These are phyloP conservation scores for Drosophila athabasca DNA, from an alignment of 1,140 invertebrate species.

Conservation along the genomic window DNA sequence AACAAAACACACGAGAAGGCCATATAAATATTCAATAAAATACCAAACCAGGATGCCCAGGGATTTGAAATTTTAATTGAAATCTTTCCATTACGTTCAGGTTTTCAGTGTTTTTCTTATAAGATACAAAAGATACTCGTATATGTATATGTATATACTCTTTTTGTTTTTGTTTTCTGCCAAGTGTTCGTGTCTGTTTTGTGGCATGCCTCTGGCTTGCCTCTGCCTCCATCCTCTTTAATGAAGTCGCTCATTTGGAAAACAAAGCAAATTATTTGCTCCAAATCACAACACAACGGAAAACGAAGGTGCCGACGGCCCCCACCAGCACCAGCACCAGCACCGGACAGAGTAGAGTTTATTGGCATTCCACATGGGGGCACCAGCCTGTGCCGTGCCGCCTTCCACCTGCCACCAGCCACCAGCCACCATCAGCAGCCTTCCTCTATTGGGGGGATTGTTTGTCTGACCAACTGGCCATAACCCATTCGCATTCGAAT, in stretches of 20 bases:
- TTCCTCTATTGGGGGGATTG: neutral
- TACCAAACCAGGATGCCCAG: neutral
- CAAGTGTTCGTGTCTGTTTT: conserved; percentile 5
- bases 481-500: conserved; percentile 29
- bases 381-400: conserved; percentile 5
- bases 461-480: conserved; percentile 26
- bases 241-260: conserved; percentile 67
- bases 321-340: conserved; percentile 17
- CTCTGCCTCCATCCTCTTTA: conserved; percentile 22
- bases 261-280: conserved; percentile 75
- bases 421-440: conserved; percentile 16
- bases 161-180: neutral
- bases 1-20: neutral
- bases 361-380: conserved; percentile 51
- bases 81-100: neutral
- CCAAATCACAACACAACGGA: conserved; percentile 54
- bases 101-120: neutral
- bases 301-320: conserved; percentile 38
- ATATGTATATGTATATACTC: too few species aligned
- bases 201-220: neutral
- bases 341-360: neutral
- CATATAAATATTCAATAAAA: conserved; percentile 6
- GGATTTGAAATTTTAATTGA: conserved; percentile 31
- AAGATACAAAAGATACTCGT: conserved; percentile 3
- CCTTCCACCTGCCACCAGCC: conserved; percentile 26